Conservation (phyloP, 2,113 vertebrate species). For the Peromyscus polionotus region DNA sequence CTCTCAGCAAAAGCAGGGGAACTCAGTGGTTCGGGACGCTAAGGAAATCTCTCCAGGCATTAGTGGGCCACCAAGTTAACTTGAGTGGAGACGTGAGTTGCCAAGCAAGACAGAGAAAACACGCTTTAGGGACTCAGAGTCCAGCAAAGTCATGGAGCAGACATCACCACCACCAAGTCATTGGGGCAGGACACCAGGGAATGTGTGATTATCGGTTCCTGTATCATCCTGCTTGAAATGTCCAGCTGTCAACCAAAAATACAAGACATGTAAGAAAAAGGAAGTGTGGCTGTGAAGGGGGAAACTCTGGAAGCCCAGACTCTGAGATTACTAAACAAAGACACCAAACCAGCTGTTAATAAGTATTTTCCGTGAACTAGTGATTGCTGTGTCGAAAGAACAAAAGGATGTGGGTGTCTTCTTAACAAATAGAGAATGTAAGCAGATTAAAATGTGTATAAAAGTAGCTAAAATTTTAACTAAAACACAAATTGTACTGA, state of each 20-base stretch:
- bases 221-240: neutral
- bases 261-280: neutral
- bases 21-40: neutral
- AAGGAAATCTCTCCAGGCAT: neutral
- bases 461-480: neutral
- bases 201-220: neutral
- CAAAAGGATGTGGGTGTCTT: neutral
- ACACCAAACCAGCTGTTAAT: neutral
- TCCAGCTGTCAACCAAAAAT: neutral
- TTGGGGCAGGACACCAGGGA: neutral
- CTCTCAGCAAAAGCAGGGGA: neutral
- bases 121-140: neutral
- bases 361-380: conserved; percentile 8
- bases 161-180: neutral
- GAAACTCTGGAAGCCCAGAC: neutral
- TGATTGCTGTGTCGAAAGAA: neutral
- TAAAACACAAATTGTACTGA: neutral
- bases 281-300: neutral
- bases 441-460: neutral
- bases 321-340: neutral
- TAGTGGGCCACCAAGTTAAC: neutral
- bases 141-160: neutral
- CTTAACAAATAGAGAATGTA: neutral
- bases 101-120: neutral
- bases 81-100: neutral